phyloP scores from a whole-genome alignment of 2,888 invertebrate genomes.

The Aelia acuminata region DNA sequence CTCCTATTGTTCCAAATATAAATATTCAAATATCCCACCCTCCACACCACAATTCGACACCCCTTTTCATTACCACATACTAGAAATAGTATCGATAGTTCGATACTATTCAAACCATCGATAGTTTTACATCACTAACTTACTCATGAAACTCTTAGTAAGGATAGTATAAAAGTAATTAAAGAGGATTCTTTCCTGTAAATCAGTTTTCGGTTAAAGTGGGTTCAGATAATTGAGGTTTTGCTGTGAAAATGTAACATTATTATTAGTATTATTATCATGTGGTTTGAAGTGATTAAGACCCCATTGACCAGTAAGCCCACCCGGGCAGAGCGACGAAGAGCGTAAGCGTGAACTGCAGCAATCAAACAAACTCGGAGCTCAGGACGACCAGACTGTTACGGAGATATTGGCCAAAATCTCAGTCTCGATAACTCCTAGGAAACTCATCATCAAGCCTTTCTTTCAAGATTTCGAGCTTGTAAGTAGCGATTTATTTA shows the following conservation, averaged over 20 bases:
- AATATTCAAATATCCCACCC: no score
- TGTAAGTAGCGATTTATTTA: constrained; percentile 69
- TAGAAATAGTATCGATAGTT: no score
- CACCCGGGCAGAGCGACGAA: background rate
- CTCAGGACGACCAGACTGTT: background rate
- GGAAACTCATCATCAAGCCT: constrained; percentile 78
- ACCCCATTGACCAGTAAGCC: background rate
- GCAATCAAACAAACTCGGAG: background rate
- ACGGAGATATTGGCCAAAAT: constrained; percentile 78
- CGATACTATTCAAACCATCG: no score
- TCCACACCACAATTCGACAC: no score
- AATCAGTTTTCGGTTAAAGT: no score
- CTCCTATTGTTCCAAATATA: no score
- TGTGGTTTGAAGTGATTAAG: background rate
- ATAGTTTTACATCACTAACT: no score
- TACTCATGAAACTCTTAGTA: no score
- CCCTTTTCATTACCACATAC: no score
- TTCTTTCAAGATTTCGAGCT: constrained; percentile 83
- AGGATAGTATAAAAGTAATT: no score
- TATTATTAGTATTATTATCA: background rate
- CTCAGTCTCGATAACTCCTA: constrained; percentile 73
- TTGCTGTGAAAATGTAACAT: background rate
- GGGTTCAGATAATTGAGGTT: background rate
- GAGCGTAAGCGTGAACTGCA: background rate
- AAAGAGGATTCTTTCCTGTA: no score